These are phyloP conservation scores for Hylyphantes graminicola DNA, from an alignment of 1,140 invertebrate species.

Conservation along the genomic window DNA sequence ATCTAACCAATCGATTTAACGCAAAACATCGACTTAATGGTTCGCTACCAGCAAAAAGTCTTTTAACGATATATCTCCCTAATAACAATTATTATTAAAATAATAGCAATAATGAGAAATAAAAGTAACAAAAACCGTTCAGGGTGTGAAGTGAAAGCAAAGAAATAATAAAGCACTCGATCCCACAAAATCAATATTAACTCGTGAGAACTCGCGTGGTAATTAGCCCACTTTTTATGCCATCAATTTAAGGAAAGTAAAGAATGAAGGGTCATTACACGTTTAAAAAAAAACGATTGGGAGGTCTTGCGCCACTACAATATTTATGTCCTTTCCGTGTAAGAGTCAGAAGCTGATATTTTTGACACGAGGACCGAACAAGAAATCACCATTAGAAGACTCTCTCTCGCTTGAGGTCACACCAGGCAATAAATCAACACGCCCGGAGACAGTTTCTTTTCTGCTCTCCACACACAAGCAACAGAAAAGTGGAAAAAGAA, in stretches of 20 bases:
- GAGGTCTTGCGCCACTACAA: conserved; percentile 16
- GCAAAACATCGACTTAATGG: background rate
- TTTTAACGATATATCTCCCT: background rate
- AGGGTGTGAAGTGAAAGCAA: background rate
- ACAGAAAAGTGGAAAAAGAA: conserved; percentile 6
- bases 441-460: background rate
- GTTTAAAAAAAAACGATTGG: background rate
- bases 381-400: conserved; percentile 29
- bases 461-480: conserved; percentile 1
- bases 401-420: conserved; percentile 16
- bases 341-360: conserved; percentile 18
- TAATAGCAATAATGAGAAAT: conserved; percentile 30
- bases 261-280: background rate
- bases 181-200: conserved; percentile 28
- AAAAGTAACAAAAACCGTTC: background rate
- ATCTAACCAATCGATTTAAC: too few relatives aligned
- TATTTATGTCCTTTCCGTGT: background rate
- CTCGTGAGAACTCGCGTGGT: conserved; percentile 2
- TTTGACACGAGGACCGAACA: conserved; percentile 19
- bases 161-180: background rate
- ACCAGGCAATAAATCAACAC: conserved; percentile 35
- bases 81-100: conserved; percentile 17
- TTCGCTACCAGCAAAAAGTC: conserved; percentile 11
- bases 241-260: conserved; percentile 11
- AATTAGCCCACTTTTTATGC: conserved; percentile 27